Evolutionary conservation across 1,140 invertebrate species (phyloP), one percentile per base, ranked within the genome.

Genomic region (Diachasmimorpha longicaudata): DNA sequence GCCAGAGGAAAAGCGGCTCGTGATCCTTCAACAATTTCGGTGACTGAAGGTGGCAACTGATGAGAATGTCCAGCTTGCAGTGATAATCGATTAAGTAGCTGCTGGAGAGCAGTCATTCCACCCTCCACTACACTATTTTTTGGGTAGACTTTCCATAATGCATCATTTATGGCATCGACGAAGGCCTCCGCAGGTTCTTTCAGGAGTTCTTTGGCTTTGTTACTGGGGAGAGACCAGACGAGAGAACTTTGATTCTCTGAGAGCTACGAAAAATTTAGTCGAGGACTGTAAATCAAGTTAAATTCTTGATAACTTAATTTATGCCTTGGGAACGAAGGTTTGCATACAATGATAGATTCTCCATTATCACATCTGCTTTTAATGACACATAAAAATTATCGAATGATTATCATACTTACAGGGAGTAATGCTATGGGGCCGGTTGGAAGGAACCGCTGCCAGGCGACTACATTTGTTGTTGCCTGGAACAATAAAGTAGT

Each of bases 351-450:
- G n/a, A n/a, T n/a, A n/a, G n/a, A n/a, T n/a, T n/a, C n/a, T n/a
- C n/a, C n/a, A n/a, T n/a, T n/a, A n/a, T n/a, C n/a, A n/a, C n/a
- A n/a, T n/a, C n/a, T n/a, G n/a, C n/a, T n/a, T n/a, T n/a, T n/a
- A n/a, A n/a, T n/a, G n/a, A n/a, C n/a, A n/a, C n/a, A n/a, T n/a
- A n/a, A n/a, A n/a, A n/a, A n/a, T n/a, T 68, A 73, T 73, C 36
- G 63, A 23, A 52, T 69, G 39, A 31, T 9, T 8, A 25, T 37
- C 36, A 67, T 16, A 82, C 90, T 92, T 90, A 96, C 93, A 44
- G 98, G 98, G 44, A 99, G 88, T 39, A 99, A 84, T 14, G 98
- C 98, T 37, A 99, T 91, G 0, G 97, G 96, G 3, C 98, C 98
- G 19, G 91, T 94, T 1, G 96, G 95, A 72, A 98, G 87, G 89